Base-by-base conservation (phyloP, 2,888 invertebrate species). In the Rhogogaster chlorosoma region DNA sequence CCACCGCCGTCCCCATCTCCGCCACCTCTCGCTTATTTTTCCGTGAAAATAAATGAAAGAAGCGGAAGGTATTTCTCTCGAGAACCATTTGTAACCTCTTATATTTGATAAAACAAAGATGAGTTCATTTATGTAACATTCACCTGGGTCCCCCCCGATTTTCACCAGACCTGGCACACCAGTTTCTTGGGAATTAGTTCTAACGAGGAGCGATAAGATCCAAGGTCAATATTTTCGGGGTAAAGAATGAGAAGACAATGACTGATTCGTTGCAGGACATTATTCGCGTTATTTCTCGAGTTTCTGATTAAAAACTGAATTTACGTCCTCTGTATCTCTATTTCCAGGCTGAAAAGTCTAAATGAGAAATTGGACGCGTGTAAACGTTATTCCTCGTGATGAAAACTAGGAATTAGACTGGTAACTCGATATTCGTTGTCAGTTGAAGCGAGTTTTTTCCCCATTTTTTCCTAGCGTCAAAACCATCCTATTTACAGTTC, bases 1-100 rank as follows among this genome's bases (percentile, higher is more conserved):
- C 70, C 26, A 12, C 61, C 26, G 2, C 61, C 57, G 1, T 9
- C 57, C 9, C 61, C 61, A 22, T 12, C 67, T 29, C 18, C 32
- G 18, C 67, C 42, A 26, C 42, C 42, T 38, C 42, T 73, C 73
- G 42, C 42, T 73, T 73, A 73, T 73, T 73, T 42, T 73, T 73
- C 26, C 42, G 49, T 77, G 38, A 80, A 80, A 61, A 61, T 12
- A 80, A 80, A 80, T 80, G 80, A 80, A 80, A 80, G 61, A 38
- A 80, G n/a, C 80, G 80, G 61, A 80, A 61, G 57, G 36, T 80
- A 80, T 80, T 80, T 57, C 80, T 80, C 80, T n/a, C 22, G 61
- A 80, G 80, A 38, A 80, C 80, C 80, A 80, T 80, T 80, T 61
- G 80, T 80, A 77, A 53, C 77, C 77, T 77, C 49, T 53, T 49